Base-by-base conservation (phyloP, 2,797 vertebrate genomes). In the Strix occidentalis region DNA sequence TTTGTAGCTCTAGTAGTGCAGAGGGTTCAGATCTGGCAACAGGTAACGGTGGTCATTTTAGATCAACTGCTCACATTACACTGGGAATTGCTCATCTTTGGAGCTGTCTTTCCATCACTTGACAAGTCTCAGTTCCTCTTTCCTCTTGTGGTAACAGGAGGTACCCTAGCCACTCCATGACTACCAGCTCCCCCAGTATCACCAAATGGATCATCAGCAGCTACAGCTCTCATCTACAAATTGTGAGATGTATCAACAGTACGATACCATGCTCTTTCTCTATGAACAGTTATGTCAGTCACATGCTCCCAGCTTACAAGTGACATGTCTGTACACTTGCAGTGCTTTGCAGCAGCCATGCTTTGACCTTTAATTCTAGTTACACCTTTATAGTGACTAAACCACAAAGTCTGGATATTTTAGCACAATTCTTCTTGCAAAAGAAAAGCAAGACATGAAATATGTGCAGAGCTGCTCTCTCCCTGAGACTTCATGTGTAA, bases 281-380 rank as follows among this genome's bases (percentile, higher is more conserved):
- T 33, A 0, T 25, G 46, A 82, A 11, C 31, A 53, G 48, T 48
- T 66, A 48, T 71, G 65, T 63, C 65, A 86, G 70, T 87, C 41
- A 31, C 14, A 4, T 50, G 41, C 37, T 90, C 24, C 15, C 50
- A 84, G 25, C 41, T 53, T 43, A 72, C n/a, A 89, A 6, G 24
- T 39, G 51, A 23, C 39, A 1, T 31, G 33, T 39, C 66, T 84
- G 33, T 65, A 39, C 4, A 2, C 16, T 57, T 86, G 57, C 56
- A 45, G 53, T 19, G 50, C 39, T 75, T 69, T 79, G 63, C 51
- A 79, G n/a, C 33, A 64, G 84, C 21, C 20, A 5, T 26, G 51
- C n/a, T 35, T 90, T 90, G 85, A 90, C 77, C 93, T 95, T 89
- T 93, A 57, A 50, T 84, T 94, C 61, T 81, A 68, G 41, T 84